phyloP scores from a whole-genome alignment of 2,888 invertebrate genomes.

The Dioctria rufipes region DNA sequence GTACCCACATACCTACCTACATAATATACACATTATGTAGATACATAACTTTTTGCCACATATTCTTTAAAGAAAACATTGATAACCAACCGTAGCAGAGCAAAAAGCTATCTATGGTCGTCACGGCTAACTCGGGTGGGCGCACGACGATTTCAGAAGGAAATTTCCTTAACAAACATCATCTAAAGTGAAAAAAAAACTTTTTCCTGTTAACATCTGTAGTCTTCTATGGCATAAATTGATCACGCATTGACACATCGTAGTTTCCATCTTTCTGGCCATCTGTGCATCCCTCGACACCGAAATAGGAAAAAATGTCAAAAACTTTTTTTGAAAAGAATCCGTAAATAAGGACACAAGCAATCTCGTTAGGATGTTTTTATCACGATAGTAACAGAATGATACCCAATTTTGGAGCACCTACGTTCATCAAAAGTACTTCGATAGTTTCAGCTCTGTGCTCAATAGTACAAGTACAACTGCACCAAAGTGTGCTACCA shows the following conservation, averaged over 20 bases:
- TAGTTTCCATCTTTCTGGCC: conserved; percentile 39
- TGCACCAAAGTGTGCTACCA: conserved; percentile 14
- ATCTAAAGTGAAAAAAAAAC: conserved; percentile 25
- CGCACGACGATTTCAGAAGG: conserved; percentile 9
- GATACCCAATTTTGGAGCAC: conserved; percentile 26
- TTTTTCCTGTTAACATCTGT: conserved; percentile 46
- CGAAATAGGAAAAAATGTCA: conserved; percentile 1
- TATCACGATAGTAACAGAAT: conserved; percentile 27
- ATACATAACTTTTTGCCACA: too few species aligned
- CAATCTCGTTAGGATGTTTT: conserved; percentile 41
- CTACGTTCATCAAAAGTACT: background rate
- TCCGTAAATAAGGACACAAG: conserved; percentile 48
- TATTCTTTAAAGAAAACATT: too few species aligned
- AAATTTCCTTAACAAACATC: conserved; percentile 26
- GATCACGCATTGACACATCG: conserved; percentile 49
- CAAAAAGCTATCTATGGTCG: too few species aligned
- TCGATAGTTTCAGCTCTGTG: background rate
- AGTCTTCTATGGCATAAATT: conserved; percentile 43
- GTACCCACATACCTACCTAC: too few species aligned
- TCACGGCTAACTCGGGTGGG: too few species aligned
- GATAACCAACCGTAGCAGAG: too few species aligned
- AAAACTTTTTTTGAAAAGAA: conserved; percentile 37
- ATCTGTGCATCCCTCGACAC: conserved; percentile 45
- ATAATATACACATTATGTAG: too few species aligned
- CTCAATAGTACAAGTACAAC: too few species aligned